Evolutionary conservation across 2,113 vertebrate species (phyloP).

Genomic region (Cryptotis parvus): DNA sequence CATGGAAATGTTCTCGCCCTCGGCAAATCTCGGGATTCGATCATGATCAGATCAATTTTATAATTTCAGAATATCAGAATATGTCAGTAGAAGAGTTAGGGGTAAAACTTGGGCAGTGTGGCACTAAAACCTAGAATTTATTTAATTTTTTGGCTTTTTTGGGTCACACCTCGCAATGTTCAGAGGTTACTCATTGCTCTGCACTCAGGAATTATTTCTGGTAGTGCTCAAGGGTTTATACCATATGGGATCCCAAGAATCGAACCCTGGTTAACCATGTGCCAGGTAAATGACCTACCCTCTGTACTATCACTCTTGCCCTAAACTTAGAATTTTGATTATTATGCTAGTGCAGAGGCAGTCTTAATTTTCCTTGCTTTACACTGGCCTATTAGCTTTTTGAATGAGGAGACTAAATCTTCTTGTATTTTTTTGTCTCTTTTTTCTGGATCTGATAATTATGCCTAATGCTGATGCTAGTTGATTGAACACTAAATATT

Average conservation of each 20-base stretch:
- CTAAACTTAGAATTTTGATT: not conserved
- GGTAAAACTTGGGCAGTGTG: not conserved
- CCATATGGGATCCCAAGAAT: too few relatives aligned
- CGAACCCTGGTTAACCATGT: too few relatives aligned
- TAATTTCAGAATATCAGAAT: not conserved
- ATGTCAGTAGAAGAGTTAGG: not conserved
- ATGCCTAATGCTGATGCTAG: not conserved
- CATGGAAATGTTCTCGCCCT: too few relatives aligned
- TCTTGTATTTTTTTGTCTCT: not conserved
- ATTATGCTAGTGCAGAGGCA: not conserved
- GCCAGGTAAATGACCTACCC: too few relatives aligned
- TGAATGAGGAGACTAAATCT: not conserved
- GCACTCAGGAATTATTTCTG: too few relatives aligned
- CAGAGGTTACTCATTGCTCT: too few relatives aligned
- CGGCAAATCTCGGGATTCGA: too few relatives aligned
- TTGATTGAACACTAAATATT: not conserved
- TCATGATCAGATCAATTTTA: too few relatives aligned
- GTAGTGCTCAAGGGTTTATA: too few relatives aligned
- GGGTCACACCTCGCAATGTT: too few relatives aligned
- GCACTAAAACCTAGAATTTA: not conserved
- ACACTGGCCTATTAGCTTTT: not conserved
- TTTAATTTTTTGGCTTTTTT: too few relatives aligned
- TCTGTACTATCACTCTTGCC: too few relatives aligned
- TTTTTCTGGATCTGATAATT: not conserved
- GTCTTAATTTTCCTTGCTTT: not conserved